phyloP scores from a whole-genome alignment of 2,113 vertebrate genomes.

The Emydura subglobosa region DNA sequence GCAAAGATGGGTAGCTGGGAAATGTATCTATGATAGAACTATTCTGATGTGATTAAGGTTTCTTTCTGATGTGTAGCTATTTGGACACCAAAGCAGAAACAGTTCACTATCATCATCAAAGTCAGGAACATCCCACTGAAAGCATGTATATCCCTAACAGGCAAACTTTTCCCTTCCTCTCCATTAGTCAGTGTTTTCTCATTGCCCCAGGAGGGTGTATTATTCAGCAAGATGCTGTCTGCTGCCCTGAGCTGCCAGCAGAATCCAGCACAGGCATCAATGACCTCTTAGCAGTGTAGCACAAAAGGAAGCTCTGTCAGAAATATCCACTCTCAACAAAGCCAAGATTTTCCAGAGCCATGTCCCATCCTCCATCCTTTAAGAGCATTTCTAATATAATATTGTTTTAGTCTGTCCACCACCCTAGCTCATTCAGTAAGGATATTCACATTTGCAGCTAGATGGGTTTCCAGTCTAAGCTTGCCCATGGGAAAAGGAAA shows the following conservation, averaged over 20 bases:
- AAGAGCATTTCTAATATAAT: not conserved
- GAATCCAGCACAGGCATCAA: not conserved
- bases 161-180: not conserved
- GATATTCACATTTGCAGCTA: not conserved
- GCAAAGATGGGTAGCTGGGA: not conserved
- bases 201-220: not conserved
- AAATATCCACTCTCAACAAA: not conserved
- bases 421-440: not conserved
- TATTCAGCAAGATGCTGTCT: not conserved
- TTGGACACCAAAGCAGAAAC: not conserved
- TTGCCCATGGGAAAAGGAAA: not conserved
- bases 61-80: not conserved
- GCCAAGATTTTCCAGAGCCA: not conserved
- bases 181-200: not conserved
- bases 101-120: too few relatives aligned
- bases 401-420: not conserved
- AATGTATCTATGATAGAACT: not conserved
- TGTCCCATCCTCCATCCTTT: not conserved
- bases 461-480: not conserved
- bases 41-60: not conserved
- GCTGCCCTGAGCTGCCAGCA: not conserved
- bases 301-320: not conserved
- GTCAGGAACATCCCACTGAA: not conserved
- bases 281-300: not conserved
- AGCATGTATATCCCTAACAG: not conserved